These are phyloP conservation scores for Lota lota DNA, from an alignment of 2,113 vertebrate genomes.

Conservation along the genomic window DNA sequence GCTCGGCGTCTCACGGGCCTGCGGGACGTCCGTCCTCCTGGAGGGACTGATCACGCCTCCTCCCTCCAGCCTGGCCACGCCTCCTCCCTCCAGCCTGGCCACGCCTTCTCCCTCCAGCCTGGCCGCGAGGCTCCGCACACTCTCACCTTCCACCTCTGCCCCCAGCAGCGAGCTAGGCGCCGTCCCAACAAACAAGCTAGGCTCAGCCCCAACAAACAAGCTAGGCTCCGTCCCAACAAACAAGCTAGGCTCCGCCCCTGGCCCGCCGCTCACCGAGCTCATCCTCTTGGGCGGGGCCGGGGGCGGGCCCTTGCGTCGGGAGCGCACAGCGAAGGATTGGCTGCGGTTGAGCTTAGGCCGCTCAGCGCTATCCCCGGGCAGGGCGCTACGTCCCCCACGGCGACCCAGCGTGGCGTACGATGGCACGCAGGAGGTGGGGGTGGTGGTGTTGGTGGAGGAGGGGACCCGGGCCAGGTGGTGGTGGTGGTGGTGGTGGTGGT, in stretches of 20 bases:
- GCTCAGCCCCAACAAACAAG: fast-evolving
- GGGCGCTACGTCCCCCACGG: constrained; percentile 57
- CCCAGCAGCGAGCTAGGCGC: no score
- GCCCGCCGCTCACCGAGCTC: constrained; percentile 87
- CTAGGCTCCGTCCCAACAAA: not conserved
- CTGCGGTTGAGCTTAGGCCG: constrained; percentile 75
- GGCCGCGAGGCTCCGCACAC: constrained; percentile 56
- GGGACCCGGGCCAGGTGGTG: not conserved
- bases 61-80: constrained; percentile 25
- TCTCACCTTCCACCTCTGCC: constrained; percentile 8
- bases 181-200: not conserved
- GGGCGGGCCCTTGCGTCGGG: constrained; percentile 87
- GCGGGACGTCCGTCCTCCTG: constrained; percentile 42
- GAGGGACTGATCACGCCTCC: constrained; percentile 36
- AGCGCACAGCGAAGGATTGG: constrained; percentile 88
- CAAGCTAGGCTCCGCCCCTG: constrained; percentile 54
- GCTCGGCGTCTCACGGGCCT: constrained; percentile 6
- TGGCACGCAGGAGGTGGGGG: constrained; percentile 66
- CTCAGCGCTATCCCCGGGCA: constrained; percentile 8
- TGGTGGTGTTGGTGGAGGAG: constrained; percentile 58
- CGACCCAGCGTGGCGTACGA: constrained; percentile 88
- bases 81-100: constrained; percentile 22
- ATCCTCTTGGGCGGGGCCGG: constrained; percentile 90
- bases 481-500: no score
- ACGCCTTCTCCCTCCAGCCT: constrained; percentile 77